A percentile compares a stretch with the other conserved stretches of the same genome.
phyloP scores from a whole-genome alignment of 2,888 invertebrate genomes.

The Athalia rosae region DNA sequence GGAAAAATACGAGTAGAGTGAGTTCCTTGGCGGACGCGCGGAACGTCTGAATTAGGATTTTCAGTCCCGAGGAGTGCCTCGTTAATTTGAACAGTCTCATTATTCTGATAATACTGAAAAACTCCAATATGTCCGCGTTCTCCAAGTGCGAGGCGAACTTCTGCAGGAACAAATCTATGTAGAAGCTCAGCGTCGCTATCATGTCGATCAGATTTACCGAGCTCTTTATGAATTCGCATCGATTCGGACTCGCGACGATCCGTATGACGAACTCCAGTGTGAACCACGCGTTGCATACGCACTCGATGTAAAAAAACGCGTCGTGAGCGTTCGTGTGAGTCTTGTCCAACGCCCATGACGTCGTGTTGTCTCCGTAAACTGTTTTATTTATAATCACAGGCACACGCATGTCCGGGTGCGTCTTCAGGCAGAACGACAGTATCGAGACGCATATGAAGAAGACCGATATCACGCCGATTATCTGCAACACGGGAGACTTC shows the following conservation, averaged over 20 bases:
- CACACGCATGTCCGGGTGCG: slow-evolving; percentile 98
- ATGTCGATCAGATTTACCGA: slow-evolving; percentile 99
- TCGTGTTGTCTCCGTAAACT: slow-evolving; percentile 84
- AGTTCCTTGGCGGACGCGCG: slow-evolving; percentile 98
- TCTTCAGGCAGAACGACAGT: slow-evolving; percentile 99
- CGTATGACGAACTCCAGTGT: slow-evolving; percentile 95
- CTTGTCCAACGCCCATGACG: slow-evolving; percentile 91
- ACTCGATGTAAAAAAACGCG: slow-evolving; percentile 98
- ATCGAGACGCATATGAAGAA: slow-evolving; percentile 99
- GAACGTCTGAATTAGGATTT: slow-evolving; percentile 98
- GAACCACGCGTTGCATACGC: slow-evolving; percentile 99
- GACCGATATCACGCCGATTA: slow-evolving; percentile 97
- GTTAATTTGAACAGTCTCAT: slow-evolving; percentile 98
- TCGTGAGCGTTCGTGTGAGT: slow-evolving; percentile 96
- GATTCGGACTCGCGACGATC: slow-evolving; percentile 95
- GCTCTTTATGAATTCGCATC: slow-evolving; percentile 94
- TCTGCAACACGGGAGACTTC: slow-evolving; percentile 79
- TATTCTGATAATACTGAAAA: slow-evolving; percentile 97
- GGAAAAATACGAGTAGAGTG: slow-evolving; percentile 96
- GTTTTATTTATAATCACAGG: slow-evolving; percentile 89
- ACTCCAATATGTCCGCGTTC: slow-evolving; percentile 97
- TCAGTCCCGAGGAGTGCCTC: slow-evolving; percentile 96
- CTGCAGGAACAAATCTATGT: slow-evolving; percentile 93
- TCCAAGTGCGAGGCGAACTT: slow-evolving; percentile 93
- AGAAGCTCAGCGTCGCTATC: slow-evolving; percentile 98